Percentiles rank a stretch among this genome's conserved stretches.
These are phyloP conservation scores for Pagetopsis macropterus DNA, from an alignment of 2,797 vertebrate species.

Conservation along the genomic window DNA sequence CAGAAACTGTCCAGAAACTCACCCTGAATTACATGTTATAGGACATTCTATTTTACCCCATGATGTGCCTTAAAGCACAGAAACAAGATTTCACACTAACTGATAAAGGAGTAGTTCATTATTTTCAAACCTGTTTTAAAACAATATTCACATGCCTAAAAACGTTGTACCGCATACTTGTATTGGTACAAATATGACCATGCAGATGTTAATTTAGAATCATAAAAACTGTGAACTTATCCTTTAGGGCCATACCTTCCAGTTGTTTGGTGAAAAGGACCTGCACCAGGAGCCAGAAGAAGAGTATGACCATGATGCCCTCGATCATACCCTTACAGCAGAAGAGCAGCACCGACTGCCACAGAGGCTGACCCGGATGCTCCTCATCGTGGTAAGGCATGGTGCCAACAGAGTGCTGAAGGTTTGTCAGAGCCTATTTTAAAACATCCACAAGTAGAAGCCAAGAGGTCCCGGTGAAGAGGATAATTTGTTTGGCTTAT, in stretches of 20 bases:
- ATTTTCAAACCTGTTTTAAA: conserved; percentile 2
- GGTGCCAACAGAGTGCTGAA: conserved; percentile 24
- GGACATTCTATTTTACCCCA: background rate
- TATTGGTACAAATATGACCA: background rate
- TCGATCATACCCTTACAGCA: conserved; percentile 86
- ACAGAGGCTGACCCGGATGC: conserved; percentile 77
- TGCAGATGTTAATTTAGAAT: background rate
- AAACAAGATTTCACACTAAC: background rate
- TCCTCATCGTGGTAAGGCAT: conserved; percentile 80
- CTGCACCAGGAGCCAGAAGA: conserved; percentile 85
- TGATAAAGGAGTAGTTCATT: background rate
- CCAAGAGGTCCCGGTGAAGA: conserved; percentile 21
- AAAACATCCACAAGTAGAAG: conserved; percentile 36
- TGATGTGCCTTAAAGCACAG: background rate
- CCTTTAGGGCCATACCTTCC: conserved; percentile 73
- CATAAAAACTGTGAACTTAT: background rate
- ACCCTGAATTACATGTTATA: conserved; percentile 18
- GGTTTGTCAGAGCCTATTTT: conserved; percentile 17
- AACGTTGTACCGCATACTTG: background rate
- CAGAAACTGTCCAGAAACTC: background rate
- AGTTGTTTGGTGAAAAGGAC: conserved; percentile 84
- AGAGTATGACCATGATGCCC: conserved; percentile 83
- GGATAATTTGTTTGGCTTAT: conserved; percentile 3
- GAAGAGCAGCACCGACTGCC: conserved; percentile 82
- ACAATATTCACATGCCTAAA: background rate